Base-by-base conservation (phyloP, 2,797 vertebrate species). In the Tiaroga cobitis region DNA sequence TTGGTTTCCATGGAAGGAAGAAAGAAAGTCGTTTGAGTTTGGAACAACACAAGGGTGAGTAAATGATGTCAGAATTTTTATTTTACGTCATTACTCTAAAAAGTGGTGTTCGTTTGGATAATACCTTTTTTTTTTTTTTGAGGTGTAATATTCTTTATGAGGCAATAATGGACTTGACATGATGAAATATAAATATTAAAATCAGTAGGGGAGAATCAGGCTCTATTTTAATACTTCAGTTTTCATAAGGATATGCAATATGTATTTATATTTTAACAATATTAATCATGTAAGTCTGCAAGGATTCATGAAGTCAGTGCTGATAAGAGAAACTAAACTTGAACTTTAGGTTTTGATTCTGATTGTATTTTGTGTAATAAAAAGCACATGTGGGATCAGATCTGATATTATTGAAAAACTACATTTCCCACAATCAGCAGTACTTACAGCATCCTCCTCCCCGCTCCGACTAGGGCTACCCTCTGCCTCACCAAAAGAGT, bases 371-470 rank as follows among this genome's bases (percentile, higher is more conserved):
- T 69, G 5, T 54, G 5, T 2, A 26, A 29, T 29, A 63, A 43
- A 61, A 29, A 43, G 24, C 8, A 43, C 4, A 7, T 29, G 16
- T 21, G 8, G n/a, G 39, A 65, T 43, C 8, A 29, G 16, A 63
- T 32, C 18, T n/a, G 3, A 3, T 65, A 16, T 29, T 59, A 5
- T 16, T 49, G 46, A 29, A 67, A 51, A 82, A 82, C 65, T 73
- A 72, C 37, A 82, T 73, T 83, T 49, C 82, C 74, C 26, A 68
- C n/a, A 59, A 78, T 54, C 21, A 8, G 29, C 10, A 37, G 76
- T 92, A 97, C 98, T 98, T 94, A 99, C 98, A 94, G 96, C 95
- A 83, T 98, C 98, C 89, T 97, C 98, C 96, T 97, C 97, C 56
- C 94, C 95, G 59, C 96, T 99, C 93, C 97, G 98, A 93, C 97